These are phyloP conservation scores for Laodelphax striatellus DNA, from an alignment of 1,140 invertebrate species.

Conservation along the genomic window DNA sequence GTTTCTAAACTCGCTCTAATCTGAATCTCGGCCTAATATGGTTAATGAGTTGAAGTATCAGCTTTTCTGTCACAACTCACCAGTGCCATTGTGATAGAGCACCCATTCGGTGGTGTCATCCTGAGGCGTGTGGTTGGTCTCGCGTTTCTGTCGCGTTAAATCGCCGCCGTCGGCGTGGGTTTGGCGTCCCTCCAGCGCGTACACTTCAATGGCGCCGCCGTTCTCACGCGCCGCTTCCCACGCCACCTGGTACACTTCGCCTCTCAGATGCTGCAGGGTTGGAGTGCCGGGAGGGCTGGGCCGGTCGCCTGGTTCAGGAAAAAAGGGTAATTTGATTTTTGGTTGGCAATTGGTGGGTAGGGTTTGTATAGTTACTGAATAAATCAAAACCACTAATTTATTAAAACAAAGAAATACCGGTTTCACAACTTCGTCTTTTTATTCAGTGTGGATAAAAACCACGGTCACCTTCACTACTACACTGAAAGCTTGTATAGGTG, in stretches of 20 bases:
- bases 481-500: no score
- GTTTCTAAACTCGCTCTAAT: no score
- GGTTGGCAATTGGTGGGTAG: neutral
- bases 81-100: conserved; percentile 68
- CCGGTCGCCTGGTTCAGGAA: conserved; percentile 39
- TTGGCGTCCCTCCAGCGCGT: conserved; percentile 41
- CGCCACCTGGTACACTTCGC: conserved; percentile 53
- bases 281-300: conserved; percentile 56
- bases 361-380: no score
- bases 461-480: no score
- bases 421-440: no score
- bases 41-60: no score
- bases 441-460: no score
- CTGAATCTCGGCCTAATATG: no score
- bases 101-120: conserved; percentile 43
- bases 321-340: neutral
- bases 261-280: conserved; percentile 44
- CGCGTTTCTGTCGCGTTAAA: conserved; percentile 17
- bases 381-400: no score
- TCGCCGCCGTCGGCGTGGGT: neutral
- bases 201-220: conserved; percentile 46
- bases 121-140: conserved; percentile 20
- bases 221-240: conserved; percentile 58
- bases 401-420: no score
- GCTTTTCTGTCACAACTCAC: conserved; percentile 32